These are phyloP conservation scores for Clepsis dumicolana DNA, from an alignment of 2,888 invertebrate genomes.

Conservation along the genomic window DNA sequence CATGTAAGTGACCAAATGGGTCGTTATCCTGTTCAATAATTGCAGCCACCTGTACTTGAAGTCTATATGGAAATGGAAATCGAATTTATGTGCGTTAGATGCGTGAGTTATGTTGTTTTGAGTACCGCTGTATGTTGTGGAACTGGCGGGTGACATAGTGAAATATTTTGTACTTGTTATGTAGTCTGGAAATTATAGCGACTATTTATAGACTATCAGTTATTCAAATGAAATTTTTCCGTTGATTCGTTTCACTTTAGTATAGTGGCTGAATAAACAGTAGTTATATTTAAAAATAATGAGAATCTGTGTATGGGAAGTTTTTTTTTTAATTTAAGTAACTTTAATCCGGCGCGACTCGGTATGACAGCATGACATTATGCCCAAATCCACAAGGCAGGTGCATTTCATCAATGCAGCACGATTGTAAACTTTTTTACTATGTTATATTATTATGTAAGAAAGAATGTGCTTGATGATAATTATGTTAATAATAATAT, in stretches of 20 bases:
- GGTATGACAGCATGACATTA: no score
- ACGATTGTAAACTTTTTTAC: no score
- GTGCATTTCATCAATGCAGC: no score
- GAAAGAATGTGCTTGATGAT: no score
- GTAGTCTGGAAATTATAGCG: neutral
- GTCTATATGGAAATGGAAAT: slow-evolving; percentile 53
- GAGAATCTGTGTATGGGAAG: neutral
- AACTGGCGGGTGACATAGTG: neutral
- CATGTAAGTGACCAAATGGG: no score
- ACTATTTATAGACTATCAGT: neutral
- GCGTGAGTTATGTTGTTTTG: slow-evolving; percentile 55
- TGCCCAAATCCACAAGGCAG: no score
- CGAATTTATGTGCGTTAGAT: slow-evolving; percentile 53
- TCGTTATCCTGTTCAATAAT: neutral
- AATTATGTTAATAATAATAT: no score
- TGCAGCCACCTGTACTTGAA: slow-evolving; percentile 30
- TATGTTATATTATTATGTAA: no score
- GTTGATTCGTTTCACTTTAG: no score
- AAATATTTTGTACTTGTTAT: slow-evolving; percentile 8
- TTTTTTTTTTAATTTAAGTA: no score
- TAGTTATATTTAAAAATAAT: neutral
- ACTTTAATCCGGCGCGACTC: no score
- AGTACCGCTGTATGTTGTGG: slow-evolving; percentile 31
- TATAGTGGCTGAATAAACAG: neutral
- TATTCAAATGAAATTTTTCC: no score